These are phyloP conservation scores for Dendroctonus ponderosae DNA, from an alignment of 1,140 invertebrate species.

Conservation along the genomic window DNA sequence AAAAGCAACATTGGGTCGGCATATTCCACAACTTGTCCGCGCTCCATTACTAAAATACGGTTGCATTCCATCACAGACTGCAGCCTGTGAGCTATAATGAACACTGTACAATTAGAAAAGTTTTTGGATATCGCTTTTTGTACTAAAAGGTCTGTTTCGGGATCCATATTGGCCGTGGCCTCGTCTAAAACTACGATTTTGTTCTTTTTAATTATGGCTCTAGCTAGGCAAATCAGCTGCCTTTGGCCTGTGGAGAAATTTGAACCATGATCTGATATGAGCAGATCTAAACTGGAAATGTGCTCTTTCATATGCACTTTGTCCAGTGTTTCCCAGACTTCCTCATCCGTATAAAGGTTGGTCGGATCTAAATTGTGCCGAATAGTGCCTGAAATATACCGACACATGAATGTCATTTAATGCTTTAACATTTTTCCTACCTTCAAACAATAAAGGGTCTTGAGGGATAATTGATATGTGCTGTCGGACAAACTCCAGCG, in stretches of 20 bases:
- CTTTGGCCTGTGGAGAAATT: slow-evolving; percentile 74
- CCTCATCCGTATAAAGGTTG: slow-evolving; percentile 51
- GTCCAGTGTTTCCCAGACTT: slow-evolving; percentile 44
- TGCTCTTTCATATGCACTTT: slow-evolving; percentile 46
- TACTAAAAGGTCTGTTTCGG: slow-evolving; percentile 67
- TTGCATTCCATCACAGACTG: slow-evolving; percentile 82
- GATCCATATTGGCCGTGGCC: slow-evolving; percentile 69
- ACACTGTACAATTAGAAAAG: slow-evolving; percentile 71
- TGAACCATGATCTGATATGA: slow-evolving; percentile 23
- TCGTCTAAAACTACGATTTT: slow-evolving; percentile 79
- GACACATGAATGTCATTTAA: slow-evolving; percentile 45
- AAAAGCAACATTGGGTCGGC: slow-evolving; percentile 68
- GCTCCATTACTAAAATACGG: slow-evolving; percentile 71
- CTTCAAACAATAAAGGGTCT: slow-evolving; percentile 79
- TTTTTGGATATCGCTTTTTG: slow-evolving; percentile 66
- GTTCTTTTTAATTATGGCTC: slow-evolving; percentile 71
- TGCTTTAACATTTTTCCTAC: slow-evolving; percentile 45
- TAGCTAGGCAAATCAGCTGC: slow-evolving; percentile 75
- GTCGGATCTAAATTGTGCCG: slow-evolving; percentile 35
- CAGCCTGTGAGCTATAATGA: slow-evolving; percentile 80
- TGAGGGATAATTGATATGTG: slow-evolving; percentile 83
- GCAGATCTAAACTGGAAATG: slow-evolving; percentile 35
- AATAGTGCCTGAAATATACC: slow-evolving; percentile 28
- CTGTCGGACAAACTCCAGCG: slow-evolving; percentile 71
- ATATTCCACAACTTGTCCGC: slow-evolving; percentile 65